These are phyloP conservation scores for Leptarthrus brevirostris DNA, from an alignment of 2,888 invertebrate species.

Conservation along the genomic window DNA sequence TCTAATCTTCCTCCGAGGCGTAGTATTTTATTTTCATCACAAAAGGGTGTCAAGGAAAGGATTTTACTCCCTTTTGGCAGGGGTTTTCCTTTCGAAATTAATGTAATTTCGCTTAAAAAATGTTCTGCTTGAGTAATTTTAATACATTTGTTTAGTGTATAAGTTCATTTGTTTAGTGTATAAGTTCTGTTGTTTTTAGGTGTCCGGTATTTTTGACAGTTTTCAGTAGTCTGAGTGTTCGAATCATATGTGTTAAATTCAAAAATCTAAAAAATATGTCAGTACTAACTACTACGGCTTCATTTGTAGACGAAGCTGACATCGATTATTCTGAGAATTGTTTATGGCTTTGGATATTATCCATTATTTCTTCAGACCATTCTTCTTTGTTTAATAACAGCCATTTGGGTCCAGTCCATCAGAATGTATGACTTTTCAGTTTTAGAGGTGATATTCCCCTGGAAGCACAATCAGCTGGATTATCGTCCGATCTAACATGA, in stretches of 20 bases:
- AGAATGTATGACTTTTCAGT: neutral
- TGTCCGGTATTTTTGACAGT: neutral
- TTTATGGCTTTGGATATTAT: too few relatives aligned
- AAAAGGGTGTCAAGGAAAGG: too few relatives aligned
- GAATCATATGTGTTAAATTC: neutral
- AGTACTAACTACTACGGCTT: neutral
- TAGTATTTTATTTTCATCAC: neutral
- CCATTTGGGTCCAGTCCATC: neutral
- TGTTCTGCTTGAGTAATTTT: neutral
- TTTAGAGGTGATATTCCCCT: neutral
- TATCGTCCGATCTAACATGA: neutral
- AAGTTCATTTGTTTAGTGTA: neutral
- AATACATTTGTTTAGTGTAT: too few relatives aligned
- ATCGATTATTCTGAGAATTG: fast-evolving
- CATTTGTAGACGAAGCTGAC: too few relatives aligned
- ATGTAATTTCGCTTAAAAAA: too few relatives aligned
- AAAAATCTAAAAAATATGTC: neutral
- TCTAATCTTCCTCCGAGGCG: neutral
- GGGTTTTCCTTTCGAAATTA: too few relatives aligned
- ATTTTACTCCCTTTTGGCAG: too few relatives aligned
- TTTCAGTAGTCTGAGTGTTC: neutral
- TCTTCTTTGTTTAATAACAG: neutral
- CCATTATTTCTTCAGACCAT: neutral
- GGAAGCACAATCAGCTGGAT: neutral
- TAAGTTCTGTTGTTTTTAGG: neutral